These are phyloP conservation scores for Bugula neritina DNA, from an alignment of 2,888 invertebrate species.

Conservation along the genomic window DNA sequence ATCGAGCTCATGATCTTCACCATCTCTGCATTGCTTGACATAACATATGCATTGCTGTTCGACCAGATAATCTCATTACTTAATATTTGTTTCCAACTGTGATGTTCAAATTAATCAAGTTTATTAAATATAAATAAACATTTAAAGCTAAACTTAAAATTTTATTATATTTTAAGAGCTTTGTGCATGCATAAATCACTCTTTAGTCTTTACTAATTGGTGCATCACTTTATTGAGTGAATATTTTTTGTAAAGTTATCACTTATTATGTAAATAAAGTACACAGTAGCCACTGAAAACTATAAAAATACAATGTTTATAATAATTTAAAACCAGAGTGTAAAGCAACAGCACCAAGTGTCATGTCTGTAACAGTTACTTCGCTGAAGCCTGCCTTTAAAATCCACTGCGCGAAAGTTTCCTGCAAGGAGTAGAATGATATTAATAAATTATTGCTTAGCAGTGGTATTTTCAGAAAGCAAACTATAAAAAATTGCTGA, in stretches of 20 bases:
- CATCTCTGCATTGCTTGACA: slow-evolving; percentile 14
- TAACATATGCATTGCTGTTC: background rate
- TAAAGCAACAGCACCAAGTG: slow-evolving; percentile 85
- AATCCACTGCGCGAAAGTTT: slow-evolving; percentile 81
- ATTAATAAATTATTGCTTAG: background rate
- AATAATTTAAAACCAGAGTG: slow-evolving; percentile 85
- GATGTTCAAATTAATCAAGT: too few relatives aligned
- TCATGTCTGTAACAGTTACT: slow-evolving; percentile 82
- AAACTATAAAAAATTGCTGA: background rate
- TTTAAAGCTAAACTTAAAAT: too few relatives aligned
- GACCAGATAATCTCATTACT: background rate
- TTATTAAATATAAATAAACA: too few relatives aligned
- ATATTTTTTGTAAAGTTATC: too few relatives aligned
- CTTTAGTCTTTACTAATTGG: too few relatives aligned
- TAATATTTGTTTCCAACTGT: background rate
- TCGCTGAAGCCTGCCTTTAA: slow-evolving; percentile 78
- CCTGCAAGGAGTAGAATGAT: too few relatives aligned
- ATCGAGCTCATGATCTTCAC: background rate
- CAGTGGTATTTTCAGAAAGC: background rate
- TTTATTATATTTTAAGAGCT: too few relatives aligned
- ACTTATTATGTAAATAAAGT: too few relatives aligned
- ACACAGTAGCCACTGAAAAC: too few relatives aligned
- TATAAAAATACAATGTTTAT: too few relatives aligned
- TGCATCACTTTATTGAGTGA: too few relatives aligned
- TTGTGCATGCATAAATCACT: too few relatives aligned